Conservation (phyloP, 2,113 vertebrate genomes). For the Spea multiplicata region DNA sequence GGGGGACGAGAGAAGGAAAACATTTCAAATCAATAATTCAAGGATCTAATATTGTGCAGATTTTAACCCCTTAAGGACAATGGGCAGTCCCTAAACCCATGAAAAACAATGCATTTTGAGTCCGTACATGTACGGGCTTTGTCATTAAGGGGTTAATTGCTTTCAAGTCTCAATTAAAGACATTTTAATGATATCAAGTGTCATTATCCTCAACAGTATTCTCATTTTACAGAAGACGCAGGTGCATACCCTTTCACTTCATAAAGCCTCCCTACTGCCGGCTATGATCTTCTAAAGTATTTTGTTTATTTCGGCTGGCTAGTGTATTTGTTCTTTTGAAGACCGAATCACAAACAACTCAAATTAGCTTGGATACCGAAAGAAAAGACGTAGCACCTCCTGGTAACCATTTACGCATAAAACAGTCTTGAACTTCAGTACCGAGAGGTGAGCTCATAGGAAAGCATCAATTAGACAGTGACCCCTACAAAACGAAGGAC, state of each 20-base stretch:
- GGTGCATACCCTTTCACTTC: neutral
- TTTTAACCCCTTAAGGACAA: too few relatives aligned
- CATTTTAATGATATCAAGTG: conserved; percentile 13
- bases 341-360: conserved; percentile 18
- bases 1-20: neutral
- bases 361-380: neutral
- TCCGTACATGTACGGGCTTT: too few relatives aligned
- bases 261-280: neutral
- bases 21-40: conserved; percentile 37
- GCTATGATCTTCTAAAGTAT: conserved; percentile 7
- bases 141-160: conserved; percentile 3
- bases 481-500: conserved; percentile 40
- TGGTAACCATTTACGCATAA: neutral
- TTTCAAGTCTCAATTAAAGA: conserved; percentile 29
- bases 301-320: neutral
- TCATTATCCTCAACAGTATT: neutral
- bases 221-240: conserved; percentile 6
- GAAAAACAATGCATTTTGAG: too few relatives aligned
- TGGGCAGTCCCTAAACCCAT: too few relatives aligned
- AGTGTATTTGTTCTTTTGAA: conserved; percentile 6
- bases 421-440: conserved; percentile 25
- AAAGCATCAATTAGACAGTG: conserved; percentile 39
- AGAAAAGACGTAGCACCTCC: neutral
- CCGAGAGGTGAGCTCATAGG: conserved; percentile 36
- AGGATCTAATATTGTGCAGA: conserved; percentile 31